These are phyloP conservation scores for Steinernema feltiae DNA, from an alignment of 1,140 invertebrate species.

Conservation along the genomic window DNA sequence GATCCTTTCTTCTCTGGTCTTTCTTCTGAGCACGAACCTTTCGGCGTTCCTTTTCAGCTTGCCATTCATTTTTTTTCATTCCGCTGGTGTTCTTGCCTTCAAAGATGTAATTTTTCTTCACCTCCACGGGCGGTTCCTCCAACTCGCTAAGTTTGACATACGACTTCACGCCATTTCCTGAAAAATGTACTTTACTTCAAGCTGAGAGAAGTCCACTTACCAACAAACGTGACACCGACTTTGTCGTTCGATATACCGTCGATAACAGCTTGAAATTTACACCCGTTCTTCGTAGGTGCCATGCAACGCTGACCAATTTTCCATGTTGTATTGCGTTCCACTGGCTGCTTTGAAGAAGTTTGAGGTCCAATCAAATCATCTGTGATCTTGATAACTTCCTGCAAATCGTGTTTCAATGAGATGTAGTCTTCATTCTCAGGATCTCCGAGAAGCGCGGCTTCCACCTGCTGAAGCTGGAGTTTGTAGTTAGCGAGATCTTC, in stretches of 20 bases:
- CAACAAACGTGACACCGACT: conserved; percentile 13
- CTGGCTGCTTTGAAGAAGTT: not conserved
- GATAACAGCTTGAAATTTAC: not conserved
- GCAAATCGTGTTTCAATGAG: conserved; percentile 20
- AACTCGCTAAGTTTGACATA: conserved; percentile 16
- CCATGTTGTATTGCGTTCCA: conserved; percentile 7
- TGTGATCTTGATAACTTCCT: conserved; percentile 23
- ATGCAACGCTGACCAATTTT: conserved; percentile 14
- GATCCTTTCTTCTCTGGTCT: conserved; percentile 18
- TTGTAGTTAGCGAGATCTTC: conserved; percentile 30
- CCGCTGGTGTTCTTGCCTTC: conserved; percentile 16
- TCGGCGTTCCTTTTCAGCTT: conserved; percentile 17
- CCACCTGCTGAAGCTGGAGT: conserved; percentile 26
- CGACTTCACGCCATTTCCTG: conserved; percentile 23
- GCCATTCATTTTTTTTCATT: conserved; percentile 18
- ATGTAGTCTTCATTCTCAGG: conserved; percentile 22
- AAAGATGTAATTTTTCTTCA: conserved; percentile 26
- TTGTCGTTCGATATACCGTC: conserved; percentile 2
- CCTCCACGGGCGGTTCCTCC: not conserved
- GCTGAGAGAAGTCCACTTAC: conserved; percentile 11
- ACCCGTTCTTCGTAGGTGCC: not conserved
- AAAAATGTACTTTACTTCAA: not conserved
- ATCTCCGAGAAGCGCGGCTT: conserved; percentile 29
- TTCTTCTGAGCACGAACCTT: conserved; percentile 17
- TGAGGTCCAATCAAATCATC: too few species aligned